Evolutionary conservation across 30 jellyfish, hydroid and myxozoan species (phyloP).

Genomic region (Hydractinia symbiolongicarpus): DNA sequence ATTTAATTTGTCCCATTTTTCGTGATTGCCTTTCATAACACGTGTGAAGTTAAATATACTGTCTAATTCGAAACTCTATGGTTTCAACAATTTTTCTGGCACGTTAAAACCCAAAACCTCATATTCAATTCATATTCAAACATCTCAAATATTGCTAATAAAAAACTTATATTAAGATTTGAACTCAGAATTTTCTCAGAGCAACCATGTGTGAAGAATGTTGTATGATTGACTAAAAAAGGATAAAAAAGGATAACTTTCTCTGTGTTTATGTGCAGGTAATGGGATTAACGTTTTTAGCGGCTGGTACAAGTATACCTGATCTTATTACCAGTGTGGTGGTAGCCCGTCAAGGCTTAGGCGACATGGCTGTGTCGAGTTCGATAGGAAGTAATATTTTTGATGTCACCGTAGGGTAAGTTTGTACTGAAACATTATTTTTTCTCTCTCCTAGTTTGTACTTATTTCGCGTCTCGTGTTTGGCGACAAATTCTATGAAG

Average conservation of each 20-base stretch:
- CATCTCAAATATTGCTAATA: too few relatives aligned
- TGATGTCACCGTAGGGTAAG: conserved; percentile 86
- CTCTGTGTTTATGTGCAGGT: conserved; percentile 21
- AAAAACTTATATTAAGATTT: background rate
- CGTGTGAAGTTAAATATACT: too few relatives aligned
- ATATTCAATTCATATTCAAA: too few relatives aligned
- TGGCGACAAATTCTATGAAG: too few relatives aligned
- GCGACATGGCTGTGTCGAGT: conserved; percentile 90
- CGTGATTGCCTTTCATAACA: too few relatives aligned
- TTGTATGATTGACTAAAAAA: too few relatives aligned
- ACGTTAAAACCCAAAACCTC: too few relatives aligned
- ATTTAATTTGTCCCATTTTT: too few relatives aligned
- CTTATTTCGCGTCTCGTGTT: too few relatives aligned
- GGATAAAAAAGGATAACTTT: too few relatives aligned
- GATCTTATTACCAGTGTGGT: conserved; percentile 79
- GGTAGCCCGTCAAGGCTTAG: conserved; percentile 83
- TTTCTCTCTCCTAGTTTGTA: background rate
- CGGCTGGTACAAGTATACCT: conserved; percentile 91
- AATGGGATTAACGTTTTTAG: conserved; percentile 82
- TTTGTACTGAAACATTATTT: background rate
- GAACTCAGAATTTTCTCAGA: background rate
- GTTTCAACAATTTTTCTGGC: too few relatives aligned
- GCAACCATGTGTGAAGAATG: background rate
- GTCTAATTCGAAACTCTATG: too few relatives aligned
- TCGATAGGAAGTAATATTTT: conserved; percentile 81